Evolutionary conservation across 2,797 vertebrate genomes (phyloP), one percentile per base, ranked within the genome.

Genomic region (Molossus alvarezi): DNA sequence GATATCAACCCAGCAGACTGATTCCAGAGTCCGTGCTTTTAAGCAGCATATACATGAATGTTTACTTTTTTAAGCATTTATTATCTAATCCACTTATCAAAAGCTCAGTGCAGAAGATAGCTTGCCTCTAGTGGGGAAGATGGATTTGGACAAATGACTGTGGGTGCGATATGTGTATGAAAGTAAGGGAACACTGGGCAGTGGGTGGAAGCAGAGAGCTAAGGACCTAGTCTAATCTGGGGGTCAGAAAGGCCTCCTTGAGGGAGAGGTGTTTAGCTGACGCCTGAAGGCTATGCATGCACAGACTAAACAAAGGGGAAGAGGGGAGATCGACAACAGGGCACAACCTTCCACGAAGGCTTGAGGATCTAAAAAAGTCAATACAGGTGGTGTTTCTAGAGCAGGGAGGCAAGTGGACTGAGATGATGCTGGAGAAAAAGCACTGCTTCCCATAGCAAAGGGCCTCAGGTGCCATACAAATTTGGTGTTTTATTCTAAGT

Each of bases 61-160:
- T 72, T 71, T 95, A 53, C 81, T 76, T 55, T 86, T 90, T 80
- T 60, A 85, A 51, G 33, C 33, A 69, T 91, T 88, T 84, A 73
- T 83, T 91, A 48, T 79, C 86, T 92, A 87, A 91, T 64, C 18
- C 41, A 51, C 67, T 86, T 73, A 73, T 15, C 65, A 62, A 41
- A 64, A 14, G n/a, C 7, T 21, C 20, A 71, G 11, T 20, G 21
- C n/a, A 58, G 25, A 83, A 88, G 12, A 33, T 10, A 64, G 48
- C 41, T 95, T 92, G 15, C 41, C n/a, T 67, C 6, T 62, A 21
- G 3, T 37, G 12, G 51, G 41, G 57, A 87, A 91, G 62, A 55
- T 29, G n/a, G 27, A 21, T 58, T 79, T 96, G 75, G 73, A 58
- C n/a, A 37, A 57, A 57, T 88, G 23, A 76, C 85, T 53, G 37